phyloP scores from a whole-genome alignment of 2,797 vertebrate species.

The Spatula versicolor region DNA sequence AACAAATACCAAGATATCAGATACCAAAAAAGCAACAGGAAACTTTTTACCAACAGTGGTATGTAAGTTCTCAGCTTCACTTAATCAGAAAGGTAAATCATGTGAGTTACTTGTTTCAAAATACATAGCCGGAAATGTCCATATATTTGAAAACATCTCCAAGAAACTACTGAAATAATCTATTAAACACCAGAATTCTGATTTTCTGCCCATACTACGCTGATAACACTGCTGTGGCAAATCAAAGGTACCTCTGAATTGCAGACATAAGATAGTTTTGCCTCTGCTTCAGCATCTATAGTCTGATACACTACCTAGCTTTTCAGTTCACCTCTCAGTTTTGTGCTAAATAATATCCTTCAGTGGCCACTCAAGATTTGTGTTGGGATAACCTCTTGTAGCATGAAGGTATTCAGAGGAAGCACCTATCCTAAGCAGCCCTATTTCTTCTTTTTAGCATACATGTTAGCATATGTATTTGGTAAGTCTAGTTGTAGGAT shows the following conservation, averaged over 20 bases:
- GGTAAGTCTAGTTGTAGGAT: not conserved
- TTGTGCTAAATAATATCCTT: not conserved
- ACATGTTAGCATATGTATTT: fast-evolving
- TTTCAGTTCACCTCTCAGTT: not conserved
- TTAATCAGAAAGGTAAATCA: not conserved
- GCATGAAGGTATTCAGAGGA: not conserved
- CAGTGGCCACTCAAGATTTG: not conserved
- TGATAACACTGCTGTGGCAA: not conserved
- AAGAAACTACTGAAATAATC: not conserved
- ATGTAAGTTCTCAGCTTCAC: not conserved
- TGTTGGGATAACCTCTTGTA: not conserved
- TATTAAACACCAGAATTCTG: not conserved
- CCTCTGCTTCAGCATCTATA: not conserved
- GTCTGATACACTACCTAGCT: not conserved
- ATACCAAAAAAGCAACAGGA: not conserved
- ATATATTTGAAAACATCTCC: not conserved
- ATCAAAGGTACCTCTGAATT: not conserved
- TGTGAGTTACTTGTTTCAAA: not conserved
- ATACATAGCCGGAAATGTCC: not conserved
- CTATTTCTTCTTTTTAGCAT: not conserved
- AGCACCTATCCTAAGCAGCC: fast-evolving
- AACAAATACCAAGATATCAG: not conserved
- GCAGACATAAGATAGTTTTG: not conserved
- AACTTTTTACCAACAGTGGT: not conserved
- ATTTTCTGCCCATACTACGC: not conserved